Evolutionary conservation across 1,140 invertebrate species (phyloP), one percentile per base, ranked within the genome.

Genomic region (Polypedilum vanderplanki): DNA sequence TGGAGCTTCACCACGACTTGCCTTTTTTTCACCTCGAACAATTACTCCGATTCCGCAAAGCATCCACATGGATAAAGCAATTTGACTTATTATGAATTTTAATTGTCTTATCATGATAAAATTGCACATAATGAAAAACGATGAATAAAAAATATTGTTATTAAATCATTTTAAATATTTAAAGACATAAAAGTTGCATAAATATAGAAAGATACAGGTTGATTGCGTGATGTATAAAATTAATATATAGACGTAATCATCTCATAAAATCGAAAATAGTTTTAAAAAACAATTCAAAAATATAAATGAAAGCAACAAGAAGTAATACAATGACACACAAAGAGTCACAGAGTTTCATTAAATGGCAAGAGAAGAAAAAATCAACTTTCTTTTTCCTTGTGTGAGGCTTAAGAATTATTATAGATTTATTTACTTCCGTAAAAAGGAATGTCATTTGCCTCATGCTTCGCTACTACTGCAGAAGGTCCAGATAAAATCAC

Each of bases 401-500:
- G 12, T 18, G 12, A 10, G 4, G 12, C 1, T n/a, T n/a, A 0
- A 74, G 20, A 17, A 73, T 57, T 12, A 33, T 74, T 74, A 40
- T 18, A 41, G 20, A 4, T 74, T 77, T 74, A 87, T 88, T 80
- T 93, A 93, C 94, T 93, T 88, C 94, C 95, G 84, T 96, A 93
- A 80, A 96, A 86, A 64, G 93, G 92, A 78, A 94, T 87, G 75
- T 87, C 83, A 41, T 89, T 87, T 40, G 90, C 90, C 81, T 93
- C 92, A 18, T 88, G 89, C 81, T 95, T 96, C 75, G 93, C 93
- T 77, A 97, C 94, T 80, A 96, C 91, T 79, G 91, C 93, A 3
- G 94, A 93, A 22, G 91, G 91, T 33, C 90, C 90, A 76, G 95
- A 87, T 77, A 90, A 88, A 76, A 94, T 88, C 76, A 94, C 90